Base-by-base conservation (phyloP, 2,888 invertebrate species). In the Tetragnatha montana region DNA sequence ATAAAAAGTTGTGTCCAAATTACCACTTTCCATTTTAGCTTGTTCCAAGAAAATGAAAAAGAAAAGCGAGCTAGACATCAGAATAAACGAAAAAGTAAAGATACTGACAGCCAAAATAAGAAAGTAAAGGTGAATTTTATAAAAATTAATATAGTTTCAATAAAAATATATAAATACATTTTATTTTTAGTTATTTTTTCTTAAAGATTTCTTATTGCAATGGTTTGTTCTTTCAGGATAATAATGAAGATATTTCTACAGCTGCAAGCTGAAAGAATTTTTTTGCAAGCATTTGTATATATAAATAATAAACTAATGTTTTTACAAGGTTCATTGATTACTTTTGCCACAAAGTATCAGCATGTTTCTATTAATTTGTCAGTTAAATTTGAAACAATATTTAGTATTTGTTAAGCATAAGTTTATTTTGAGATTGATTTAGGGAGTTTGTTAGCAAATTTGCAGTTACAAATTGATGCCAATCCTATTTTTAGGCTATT, bases 11-110 rank as follows among this genome's bases (percentile, higher is more conserved):
- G 60, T 14, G 60, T 1, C 6, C 60, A 60, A 60, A 6, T 60
- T 14, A 12, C 4, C 60, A 60, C 60, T 60, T 60, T 60, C 60
- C 60, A 7, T 60, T 60, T 60, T 47, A 89, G 89, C 81, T 47
- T 89, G 10, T 85, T 70, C 60, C 51, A 86, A 22, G 21, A 71
- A 21, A 81, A 89, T 75, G 70, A 84, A 76, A 82, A 88, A 47
- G 89, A 91, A 47, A 92, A 91, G 70, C 88, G 90, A 35, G 17
- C 69, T 1, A 78, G 71, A 71, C 78, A 81, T 69, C 92, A 92
- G 82, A 91, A 91, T 60, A 92, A 92, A 78, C 81, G 91, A 12
- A 86, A 84, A 69, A 88, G 70, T 22, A 81, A 78, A 74, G 21
- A 78, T 74, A 21, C 51, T 22, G 14, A 35, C 12, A 8, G 50